These are phyloP conservation scores for Mythimna vitellina DNA, from an alignment of 2,888 invertebrate genomes.

Conservation along the genomic window DNA sequence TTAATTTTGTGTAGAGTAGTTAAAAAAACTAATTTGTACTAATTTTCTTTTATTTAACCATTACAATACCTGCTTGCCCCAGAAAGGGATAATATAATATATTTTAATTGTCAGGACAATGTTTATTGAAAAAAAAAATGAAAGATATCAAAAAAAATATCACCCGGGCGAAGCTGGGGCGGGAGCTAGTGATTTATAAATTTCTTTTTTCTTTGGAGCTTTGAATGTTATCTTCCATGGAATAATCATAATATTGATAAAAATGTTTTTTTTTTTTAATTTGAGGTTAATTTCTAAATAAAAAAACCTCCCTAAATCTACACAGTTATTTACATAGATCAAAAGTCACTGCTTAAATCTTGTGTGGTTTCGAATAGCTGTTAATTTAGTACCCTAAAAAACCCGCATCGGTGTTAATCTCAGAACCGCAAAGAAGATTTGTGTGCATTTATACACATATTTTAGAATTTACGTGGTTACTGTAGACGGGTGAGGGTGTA, in stretches of 20 bases:
- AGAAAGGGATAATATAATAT: too few species aligned
- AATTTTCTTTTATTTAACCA: too few species aligned
- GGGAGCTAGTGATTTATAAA: neutral
- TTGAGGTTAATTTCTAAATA: neutral
- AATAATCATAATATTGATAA: neutral
- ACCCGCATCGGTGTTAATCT: conserved; percentile 58
- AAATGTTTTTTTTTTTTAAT: neutral
- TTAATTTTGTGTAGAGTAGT: too few species aligned
- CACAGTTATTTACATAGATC: conserved; percentile 19
- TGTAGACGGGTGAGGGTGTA: conserved; percentile 63
- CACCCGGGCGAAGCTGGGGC: too few species aligned
- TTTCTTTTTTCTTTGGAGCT: too few species aligned
- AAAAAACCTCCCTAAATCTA: neutral
- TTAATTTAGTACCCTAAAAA: conserved; percentile 47
- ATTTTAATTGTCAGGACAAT: too few species aligned
- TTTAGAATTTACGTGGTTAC: conserved; percentile 61
- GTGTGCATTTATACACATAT: conserved; percentile 58
- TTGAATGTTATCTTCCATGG: neutral
- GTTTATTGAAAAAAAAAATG: too few species aligned
- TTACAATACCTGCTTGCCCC: too few species aligned
- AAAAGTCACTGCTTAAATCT: conserved; percentile 41
- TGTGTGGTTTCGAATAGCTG: conserved; percentile 48
- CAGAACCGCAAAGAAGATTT: conserved; percentile 59
- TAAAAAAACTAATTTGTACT: too few species aligned
- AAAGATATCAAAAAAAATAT: too few species aligned